Conservation (phyloP, 2,888 invertebrate genomes). For the Rhingia campestris region DNA sequence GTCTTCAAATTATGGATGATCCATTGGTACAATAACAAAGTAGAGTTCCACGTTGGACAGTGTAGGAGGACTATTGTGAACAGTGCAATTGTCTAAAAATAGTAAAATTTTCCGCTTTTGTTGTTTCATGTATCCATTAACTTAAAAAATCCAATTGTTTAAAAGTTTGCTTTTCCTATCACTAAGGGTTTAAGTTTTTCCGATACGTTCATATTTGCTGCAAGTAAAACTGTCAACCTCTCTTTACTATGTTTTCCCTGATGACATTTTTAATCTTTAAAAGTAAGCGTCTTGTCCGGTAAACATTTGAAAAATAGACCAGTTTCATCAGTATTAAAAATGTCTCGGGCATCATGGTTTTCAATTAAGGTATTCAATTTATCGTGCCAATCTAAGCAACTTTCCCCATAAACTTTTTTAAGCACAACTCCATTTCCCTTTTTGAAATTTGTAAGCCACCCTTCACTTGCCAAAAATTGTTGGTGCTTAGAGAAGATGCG, state of each 20-base stretch:
- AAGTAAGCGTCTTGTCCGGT: conserved; percentile 25
- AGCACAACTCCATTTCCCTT: conserved; percentile 29
- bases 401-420: conserved; percentile 54
- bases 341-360: conserved; percentile 22
- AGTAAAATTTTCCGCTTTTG: conserved; percentile 17
- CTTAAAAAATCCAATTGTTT: conserved; percentile 24
- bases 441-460: conserved; percentile 51
- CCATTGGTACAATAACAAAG: conserved; percentile 22
- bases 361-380: conserved; percentile 22
- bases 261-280: too few relatives aligned
- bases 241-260: conserved; percentile 5
- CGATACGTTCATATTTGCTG: too few relatives aligned
- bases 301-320: conserved; percentile 36
- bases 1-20: conserved; percentile 14
- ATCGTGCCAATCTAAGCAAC: too few relatives aligned
- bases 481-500: conserved; percentile 29
- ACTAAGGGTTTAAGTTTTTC: conserved; percentile 22
- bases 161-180: conserved; percentile 18
- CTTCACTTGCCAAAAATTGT: conserved; percentile 23
- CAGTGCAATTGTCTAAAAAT: conserved; percentile 42
- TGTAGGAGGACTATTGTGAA: conserved; percentile 28
- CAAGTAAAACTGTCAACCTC: neutral
- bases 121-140: conserved; percentile 15
- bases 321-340: too few relatives aligned
- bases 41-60: conserved; percentile 16